Conservation (phyloP, 2,113 vertebrate species). For the Baryphthengus martii region DNA sequence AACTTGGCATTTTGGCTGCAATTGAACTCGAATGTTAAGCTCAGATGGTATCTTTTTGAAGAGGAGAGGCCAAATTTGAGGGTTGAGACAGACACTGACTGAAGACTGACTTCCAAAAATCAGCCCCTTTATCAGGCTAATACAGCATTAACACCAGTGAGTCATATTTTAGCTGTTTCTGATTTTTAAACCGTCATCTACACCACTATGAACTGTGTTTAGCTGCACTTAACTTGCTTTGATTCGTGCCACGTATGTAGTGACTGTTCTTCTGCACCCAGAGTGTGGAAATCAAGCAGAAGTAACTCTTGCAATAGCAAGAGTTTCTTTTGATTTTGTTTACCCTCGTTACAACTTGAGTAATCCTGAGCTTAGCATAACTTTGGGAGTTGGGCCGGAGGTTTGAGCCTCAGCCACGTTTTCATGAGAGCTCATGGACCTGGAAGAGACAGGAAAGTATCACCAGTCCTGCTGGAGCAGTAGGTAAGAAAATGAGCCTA, state of each 20-base stretch:
- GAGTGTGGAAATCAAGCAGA: not conserved
- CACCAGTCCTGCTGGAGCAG: not conserved
- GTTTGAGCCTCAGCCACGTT: not conserved
- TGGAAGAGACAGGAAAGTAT: not conserved
- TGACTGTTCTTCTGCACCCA: not conserved
- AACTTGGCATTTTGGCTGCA: not conserved
- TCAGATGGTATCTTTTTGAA: not conserved
- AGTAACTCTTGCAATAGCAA: not conserved
- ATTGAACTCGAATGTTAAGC: not conserved
- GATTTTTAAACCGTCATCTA: not conserved
- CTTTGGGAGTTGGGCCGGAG: not conserved
- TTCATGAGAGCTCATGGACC: rapidly evolving
- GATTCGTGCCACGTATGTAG: not conserved
- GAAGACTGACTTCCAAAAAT: not conserved
- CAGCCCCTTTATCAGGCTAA: not conserved
- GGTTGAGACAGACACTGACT: not conserved
- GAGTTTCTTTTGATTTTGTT: not conserved
- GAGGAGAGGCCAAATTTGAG: not conserved
- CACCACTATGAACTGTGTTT: not conserved
- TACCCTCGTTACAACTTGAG: not conserved
- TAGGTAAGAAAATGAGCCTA: not conserved
- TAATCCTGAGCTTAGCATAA: not conserved
- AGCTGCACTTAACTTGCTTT: not conserved
- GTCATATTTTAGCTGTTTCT: not conserved
- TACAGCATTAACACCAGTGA: not conserved